These are phyloP conservation scores for Crotophaga sulcirostris DNA, from an alignment of 2,113 vertebrate genomes.

Conservation along the genomic window DNA sequence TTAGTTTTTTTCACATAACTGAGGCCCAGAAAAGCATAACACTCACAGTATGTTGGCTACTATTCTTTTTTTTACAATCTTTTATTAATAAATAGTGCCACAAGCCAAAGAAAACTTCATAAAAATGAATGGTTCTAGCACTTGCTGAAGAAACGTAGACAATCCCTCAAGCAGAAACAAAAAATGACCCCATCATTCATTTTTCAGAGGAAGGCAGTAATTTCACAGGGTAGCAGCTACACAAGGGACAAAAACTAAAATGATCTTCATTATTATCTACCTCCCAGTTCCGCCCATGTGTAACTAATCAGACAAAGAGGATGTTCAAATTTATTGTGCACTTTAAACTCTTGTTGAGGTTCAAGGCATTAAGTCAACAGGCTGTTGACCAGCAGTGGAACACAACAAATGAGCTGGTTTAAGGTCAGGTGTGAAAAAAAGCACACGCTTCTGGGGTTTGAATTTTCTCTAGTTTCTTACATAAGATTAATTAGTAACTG, in stretches of 20 bases:
- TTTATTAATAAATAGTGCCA: neutral
- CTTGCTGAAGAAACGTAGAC: neutral
- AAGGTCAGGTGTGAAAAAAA: neutral
- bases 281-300: neutral
- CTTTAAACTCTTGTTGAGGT: neutral
- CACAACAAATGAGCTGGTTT: neutral
- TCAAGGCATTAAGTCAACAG: slow-evolving; percentile 17
- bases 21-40: neutral
- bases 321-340: neutral
- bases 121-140: slow-evolving; percentile 1
- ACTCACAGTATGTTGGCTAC: neutral
- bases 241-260: neutral
- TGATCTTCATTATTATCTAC: neutral
- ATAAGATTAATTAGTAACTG: neutral
- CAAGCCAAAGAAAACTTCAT: neutral
- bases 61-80: neutral
- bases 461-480: neutral
- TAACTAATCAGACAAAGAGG: neutral
- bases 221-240: slow-evolving; percentile 32
- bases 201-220: slow-evolving; percentile 28
- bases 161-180: slow-evolving; percentile 20
- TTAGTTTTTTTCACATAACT: neutral
- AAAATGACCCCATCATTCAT: slow-evolving; percentile 37
- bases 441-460: neutral
- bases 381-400: neutral